Evolutionary conservation across 2,113 vertebrate species (phyloP).

Genomic region (Rhea pennata): DNA sequence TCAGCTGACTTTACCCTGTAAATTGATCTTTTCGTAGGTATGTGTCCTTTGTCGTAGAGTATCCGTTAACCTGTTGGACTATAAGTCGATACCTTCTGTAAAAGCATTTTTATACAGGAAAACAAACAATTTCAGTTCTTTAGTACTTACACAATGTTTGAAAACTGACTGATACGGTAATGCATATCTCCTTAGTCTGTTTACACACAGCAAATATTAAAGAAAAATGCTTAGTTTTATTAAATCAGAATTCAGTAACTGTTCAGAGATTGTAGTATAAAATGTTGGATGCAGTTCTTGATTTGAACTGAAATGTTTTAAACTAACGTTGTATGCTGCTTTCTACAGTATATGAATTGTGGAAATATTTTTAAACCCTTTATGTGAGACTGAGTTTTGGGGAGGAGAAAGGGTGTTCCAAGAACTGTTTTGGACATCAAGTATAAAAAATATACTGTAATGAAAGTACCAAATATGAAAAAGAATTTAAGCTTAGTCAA

Average conservation of each 20-base stretch:
- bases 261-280: background rate
- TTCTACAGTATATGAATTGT: background rate
- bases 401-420: background rate
- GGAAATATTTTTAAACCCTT: background rate
- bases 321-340: background rate
- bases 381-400: fast-evolving
- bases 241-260: background rate
- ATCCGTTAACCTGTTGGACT: background rate
- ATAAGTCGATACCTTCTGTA: background rate
- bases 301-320: background rate
- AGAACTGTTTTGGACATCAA: background rate
- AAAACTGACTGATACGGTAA: too few relatives aligned
- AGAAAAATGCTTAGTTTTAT: background rate
- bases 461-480: background rate
- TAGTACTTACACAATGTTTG: background rate
- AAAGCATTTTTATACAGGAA: background rate
- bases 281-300: background rate
- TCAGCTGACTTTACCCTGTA: background rate
- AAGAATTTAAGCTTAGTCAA: background rate
- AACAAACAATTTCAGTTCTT: background rate
- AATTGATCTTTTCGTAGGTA: background rate
- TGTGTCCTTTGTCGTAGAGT: background rate
- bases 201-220: background rate
- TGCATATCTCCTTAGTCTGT: background rate
- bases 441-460: background rate